phyloP scores from a whole-genome alignment of 2,113 vertebrate species.

The Gallinago jamesoni region DNA sequence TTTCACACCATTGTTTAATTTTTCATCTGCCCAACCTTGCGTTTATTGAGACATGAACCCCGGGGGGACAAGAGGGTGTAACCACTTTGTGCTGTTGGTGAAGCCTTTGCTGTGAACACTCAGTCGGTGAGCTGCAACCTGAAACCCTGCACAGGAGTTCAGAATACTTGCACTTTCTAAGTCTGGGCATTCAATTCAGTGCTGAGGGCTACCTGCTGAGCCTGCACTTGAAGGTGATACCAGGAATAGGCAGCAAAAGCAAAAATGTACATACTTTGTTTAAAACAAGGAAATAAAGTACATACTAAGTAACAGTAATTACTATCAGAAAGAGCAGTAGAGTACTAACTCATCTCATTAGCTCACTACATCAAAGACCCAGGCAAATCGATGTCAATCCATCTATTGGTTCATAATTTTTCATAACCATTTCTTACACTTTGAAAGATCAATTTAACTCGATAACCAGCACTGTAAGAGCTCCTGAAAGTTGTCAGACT shows the following conservation, averaged over 20 bases:
- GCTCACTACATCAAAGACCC: not conserved
- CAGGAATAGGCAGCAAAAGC: not conserved
- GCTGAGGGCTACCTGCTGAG: not conserved
- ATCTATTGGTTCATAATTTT: not conserved
- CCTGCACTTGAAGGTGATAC: not conserved
- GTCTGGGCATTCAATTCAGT: not conserved
- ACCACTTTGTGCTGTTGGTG: not conserved
- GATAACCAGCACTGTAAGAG: not conserved
- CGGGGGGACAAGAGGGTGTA: not conserved
- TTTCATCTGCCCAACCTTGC: no score
- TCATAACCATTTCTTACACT: no score
- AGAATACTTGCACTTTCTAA: not conserved
- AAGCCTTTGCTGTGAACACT: not conserved
- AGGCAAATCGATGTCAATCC: not conserved
- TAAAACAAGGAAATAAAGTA: not conserved
- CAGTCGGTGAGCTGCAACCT: fast-evolving
- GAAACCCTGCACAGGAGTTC: not conserved
- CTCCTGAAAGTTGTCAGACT: not conserved
- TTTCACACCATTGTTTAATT: not conserved
- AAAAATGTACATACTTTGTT: not conserved
- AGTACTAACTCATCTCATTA: not conserved
- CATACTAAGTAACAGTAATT: not conserved
- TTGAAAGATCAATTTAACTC: not conserved
- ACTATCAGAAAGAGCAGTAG: not conserved
- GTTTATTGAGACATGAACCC: not conserved